These are phyloP conservation scores for Semnopithecus entellus DNA, from an alignment of 2,113 vertebrate species.

Conservation along the genomic window DNA sequence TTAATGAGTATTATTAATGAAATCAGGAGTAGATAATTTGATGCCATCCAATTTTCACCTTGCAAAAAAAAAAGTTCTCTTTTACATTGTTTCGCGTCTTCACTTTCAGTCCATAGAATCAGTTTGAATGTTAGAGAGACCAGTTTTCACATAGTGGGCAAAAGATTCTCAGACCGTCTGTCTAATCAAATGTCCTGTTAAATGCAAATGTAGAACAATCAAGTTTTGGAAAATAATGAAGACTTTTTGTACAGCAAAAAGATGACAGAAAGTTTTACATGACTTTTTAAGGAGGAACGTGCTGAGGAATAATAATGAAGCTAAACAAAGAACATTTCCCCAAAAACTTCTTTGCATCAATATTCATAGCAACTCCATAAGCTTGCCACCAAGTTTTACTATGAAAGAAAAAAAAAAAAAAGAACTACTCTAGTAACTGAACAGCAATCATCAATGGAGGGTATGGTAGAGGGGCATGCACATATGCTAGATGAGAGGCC, in stretches of 20 bases:
- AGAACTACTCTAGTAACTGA: neutral
- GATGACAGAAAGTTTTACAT: neutral
- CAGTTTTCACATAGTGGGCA: neutral
- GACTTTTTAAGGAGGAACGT: neutral
- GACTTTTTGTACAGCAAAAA: neutral
- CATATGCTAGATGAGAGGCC: conserved; percentile 50
- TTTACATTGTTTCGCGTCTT: neutral
- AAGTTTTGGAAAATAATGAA: neutral
- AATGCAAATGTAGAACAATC: neutral
- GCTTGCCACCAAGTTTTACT: neutral
- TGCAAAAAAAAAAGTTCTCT: neutral
- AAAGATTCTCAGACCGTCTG: neutral
- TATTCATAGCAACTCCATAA: neutral
- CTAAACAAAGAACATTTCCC: neutral
- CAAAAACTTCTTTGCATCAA: neutral
- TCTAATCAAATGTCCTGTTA: neutral
- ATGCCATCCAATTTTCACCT: neutral
- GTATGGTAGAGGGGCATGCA: neutral
- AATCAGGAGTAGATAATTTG: neutral
- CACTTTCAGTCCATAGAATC: neutral
- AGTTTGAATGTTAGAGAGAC: neutral
- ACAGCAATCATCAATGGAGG: neutral
- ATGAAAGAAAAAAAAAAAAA: neutral
- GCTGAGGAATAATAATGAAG: neutral
- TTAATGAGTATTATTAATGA: neutral